A percentile compares a stretch with the other conserved stretches of the same genome.
These are phyloP conservation scores for Thaumetopoea pityocampa DNA, from an alignment of 1,140 invertebrate genomes.

Conservation along the genomic window DNA sequence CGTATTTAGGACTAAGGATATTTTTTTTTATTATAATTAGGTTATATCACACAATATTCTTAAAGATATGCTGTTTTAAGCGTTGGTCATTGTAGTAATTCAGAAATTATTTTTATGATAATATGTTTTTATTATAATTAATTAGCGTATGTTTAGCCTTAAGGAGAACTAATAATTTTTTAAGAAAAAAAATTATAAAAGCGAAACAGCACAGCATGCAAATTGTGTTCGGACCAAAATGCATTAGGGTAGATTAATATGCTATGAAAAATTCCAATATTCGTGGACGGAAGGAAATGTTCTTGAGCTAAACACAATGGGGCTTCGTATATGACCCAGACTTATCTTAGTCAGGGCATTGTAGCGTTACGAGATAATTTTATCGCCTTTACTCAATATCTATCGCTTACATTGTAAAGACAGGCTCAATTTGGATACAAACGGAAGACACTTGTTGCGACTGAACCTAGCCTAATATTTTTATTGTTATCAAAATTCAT, in stretches of 20 bases:
- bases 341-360: slow-evolving; percentile 8
- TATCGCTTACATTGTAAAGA: too few relatives aligned
- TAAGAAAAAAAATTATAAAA: slow-evolving; percentile 3
- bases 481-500: too few relatives aligned
- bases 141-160: slow-evolving; percentile 16
- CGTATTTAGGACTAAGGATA: slow-evolving; percentile 59
- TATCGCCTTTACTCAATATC: too few relatives aligned
- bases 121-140: slow-evolving; percentile 13
- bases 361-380: slow-evolving; percentile 20
- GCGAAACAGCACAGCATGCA: slow-evolving; percentile 2
- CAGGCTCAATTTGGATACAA: too few relatives aligned
- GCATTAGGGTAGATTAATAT: slow-evolving; percentile 45
- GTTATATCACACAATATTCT: slow-evolving; percentile 71
- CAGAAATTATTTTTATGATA: slow-evolving; percentile 29
- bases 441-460: too few relatives aligned
- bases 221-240: slow-evolving; percentile 23
- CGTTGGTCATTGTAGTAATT: slow-evolving; percentile 64
- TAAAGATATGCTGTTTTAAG: slow-evolving; percentile 70
- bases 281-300: slow-evolving; percentile 65
- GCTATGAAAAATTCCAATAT: slow-evolving; percentile 51
- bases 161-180: slow-evolving; percentile 2
- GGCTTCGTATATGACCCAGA: slow-evolving; percentile 16
- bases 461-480: too few relatives aligned
- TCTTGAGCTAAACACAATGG: slow-evolving; percentile 61
- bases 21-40: slow-evolving; percentile 53